Evolutionary conservation across 2,888 invertebrate species (phyloP).

Genomic region (Orthosia gothica): DNA sequence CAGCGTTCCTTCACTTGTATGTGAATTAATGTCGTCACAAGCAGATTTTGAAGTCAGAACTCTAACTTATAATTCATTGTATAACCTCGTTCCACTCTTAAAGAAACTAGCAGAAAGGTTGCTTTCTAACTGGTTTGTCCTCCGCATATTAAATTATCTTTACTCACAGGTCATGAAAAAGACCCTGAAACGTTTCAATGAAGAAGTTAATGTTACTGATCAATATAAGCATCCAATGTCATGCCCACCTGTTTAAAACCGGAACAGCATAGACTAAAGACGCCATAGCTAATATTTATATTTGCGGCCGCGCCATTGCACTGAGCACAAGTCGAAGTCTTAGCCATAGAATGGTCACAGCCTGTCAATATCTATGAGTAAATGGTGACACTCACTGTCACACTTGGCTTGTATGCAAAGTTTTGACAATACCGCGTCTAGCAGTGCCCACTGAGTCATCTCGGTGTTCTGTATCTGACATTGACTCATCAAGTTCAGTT

Average conservation of each 20-base stretch:
- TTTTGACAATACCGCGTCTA: no score
- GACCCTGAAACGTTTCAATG: conserved; percentile 45
- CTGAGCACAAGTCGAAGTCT: no score
- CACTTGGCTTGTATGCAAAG: no score
- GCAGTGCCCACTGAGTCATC: no score
- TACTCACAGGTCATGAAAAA: conserved; percentile 2
- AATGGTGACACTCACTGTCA: no score
- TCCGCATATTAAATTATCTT: conserved; percentile 1
- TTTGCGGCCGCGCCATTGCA: no score
- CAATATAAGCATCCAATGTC: conserved; percentile 35
- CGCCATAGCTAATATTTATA: no score
- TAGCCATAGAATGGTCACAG: no score
- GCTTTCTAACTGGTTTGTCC: not conserved
- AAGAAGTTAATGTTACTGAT: conserved; percentile 34
- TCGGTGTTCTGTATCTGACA: not conserved
- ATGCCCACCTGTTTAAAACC: not conserved
- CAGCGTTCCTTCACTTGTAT: no score
- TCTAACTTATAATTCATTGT: not conserved
- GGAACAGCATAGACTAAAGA: no score
- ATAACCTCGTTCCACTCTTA: not conserved
- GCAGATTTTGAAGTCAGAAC: not conserved
- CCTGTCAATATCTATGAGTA: no score
- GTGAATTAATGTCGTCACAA: no score
- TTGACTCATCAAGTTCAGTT: conserved; percentile 3
- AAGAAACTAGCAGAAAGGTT: not conserved